Evolutionary conservation across 1,140 invertebrate genomes (phyloP).

Genomic region (Lepidostoma basale): DNA sequence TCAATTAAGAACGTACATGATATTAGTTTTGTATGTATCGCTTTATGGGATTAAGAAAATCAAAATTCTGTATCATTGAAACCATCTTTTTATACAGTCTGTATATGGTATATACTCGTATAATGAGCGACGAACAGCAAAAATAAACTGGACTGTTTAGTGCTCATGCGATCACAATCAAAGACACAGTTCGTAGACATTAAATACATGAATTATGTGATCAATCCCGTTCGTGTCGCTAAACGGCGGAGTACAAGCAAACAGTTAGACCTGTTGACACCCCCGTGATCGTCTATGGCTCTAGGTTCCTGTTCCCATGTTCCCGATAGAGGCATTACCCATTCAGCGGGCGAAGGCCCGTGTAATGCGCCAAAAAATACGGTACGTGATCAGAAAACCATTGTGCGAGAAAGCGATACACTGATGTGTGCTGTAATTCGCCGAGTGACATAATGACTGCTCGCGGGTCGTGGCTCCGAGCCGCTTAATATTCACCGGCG

Average conservation of each 20-base stretch:
- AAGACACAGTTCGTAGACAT: neutral
- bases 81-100: too few species aligned
- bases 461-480: neutral
- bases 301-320: constrained; percentile 40
- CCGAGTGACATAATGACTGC: constrained; percentile 9
- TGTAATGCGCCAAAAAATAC: constrained; percentile 36
- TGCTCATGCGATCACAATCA: neutral
- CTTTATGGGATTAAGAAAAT: too few species aligned
- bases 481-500: neutral
- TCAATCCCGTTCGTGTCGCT: neutral
- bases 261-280: neutral
- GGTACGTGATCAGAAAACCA: constrained; percentile 32
- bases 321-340: constrained; percentile 30
- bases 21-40: too few species aligned
- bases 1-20: too few species aligned
- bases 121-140: neutral
- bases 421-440: neutral
- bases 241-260: too few species aligned
- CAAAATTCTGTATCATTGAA: too few species aligned
- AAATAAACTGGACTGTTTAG: neutral
- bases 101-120: too few species aligned
- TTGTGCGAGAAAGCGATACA: constrained; percentile 15
- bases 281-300: neutral
- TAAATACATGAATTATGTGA: neutral
- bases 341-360: constrained; percentile 20